Base-by-base conservation (phyloP, 1,140 invertebrate genomes). In the Pomacea maculata region DNA sequence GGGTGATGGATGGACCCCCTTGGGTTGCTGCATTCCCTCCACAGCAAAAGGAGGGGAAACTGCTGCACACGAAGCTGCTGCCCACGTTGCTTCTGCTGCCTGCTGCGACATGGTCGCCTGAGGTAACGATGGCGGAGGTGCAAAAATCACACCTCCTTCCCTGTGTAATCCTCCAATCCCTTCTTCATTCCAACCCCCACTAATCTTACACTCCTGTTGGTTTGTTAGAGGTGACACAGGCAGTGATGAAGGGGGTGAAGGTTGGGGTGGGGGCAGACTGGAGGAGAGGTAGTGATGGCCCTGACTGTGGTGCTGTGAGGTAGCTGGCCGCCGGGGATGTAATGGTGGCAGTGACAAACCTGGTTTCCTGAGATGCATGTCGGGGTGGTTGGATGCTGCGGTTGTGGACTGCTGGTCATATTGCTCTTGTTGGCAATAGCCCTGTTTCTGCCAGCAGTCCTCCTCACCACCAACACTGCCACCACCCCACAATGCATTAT, bases 91-190 rank as follows among this genome's bases (percentile, higher is more conserved):
- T 78, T 63, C 77, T 78, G 77, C 77, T 78, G 77, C 77, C 77
- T 78, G 77, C 34, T 78, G 77, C 65, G 65, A 70, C 65, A 52
- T 57, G 29, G 77, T 57, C 54, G 75, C 52, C 75, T 78, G 77
- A 78, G 77, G 77, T 78, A 78, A 78, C 77, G 65, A 78, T 65
- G 77, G 77, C 77, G 29, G 67, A 71, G 77, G 77, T 71, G 65
- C 52, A 78, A 78, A 78, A 78, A 67, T 70, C 77, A 71, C 77
- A 70, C 77, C 67, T n/a, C 45, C 77, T 54, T 78, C 77, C 77
- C 77, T 78, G 77, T 45, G 29, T 34, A 14, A 19, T 19, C 54
- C 75, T 67, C 55, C 45, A 10, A 34, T 52, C 67, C 52, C 65
- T 15, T 54, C 63, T 11, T n/a, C 52, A 12, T 52, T 10, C 63